phyloP scores from a whole-genome alignment of 2,113 vertebrate species.

The Oxygymnocypris stewartii region DNA sequence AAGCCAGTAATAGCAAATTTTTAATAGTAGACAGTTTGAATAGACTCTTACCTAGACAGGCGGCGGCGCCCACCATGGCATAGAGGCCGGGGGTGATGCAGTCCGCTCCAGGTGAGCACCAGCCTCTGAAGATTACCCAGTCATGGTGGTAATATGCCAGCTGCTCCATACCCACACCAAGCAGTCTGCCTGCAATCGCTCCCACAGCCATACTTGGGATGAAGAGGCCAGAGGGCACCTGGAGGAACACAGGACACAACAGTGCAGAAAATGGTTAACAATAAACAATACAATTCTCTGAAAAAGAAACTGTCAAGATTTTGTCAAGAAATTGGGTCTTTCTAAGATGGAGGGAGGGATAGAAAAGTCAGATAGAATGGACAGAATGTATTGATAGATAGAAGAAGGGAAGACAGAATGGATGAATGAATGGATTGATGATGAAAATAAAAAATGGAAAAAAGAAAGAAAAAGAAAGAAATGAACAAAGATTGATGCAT shows the following conservation, averaged over 20 bases:
- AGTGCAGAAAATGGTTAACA: not conserved
- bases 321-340: not conserved
- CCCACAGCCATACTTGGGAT: slow-evolving; percentile 91
- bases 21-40: not conserved
- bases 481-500: too few species aligned
- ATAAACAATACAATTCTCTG: not conserved
- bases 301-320: not conserved
- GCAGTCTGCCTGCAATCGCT: slow-evolving; percentile 80
- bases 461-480: not conserved
- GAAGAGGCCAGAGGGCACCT: slow-evolving; percentile 87
- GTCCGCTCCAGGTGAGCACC: slow-evolving; percentile 85
- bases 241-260: not conserved
- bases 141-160: slow-evolving; percentile 84
- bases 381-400: not conserved
- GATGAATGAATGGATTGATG: not conserved
- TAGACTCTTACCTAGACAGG: slow-evolving; percentile 71
- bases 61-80: slow-evolving; percentile 86
- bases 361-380: not conserved
- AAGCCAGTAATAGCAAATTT: not conserved
- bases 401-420: not conserved
- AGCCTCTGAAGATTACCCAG: slow-evolving; percentile 83
- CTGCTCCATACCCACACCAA: slow-evolving; percentile 85
- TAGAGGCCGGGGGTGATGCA: slow-evolving; percentile 88
- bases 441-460: not conserved
- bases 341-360: not conserved